Percentiles rank a stretch among this genome's conserved stretches.
phyloP scores from a whole-genome alignment of 2,888 invertebrate species.

The Nephrotoma appendiculata region DNA sequence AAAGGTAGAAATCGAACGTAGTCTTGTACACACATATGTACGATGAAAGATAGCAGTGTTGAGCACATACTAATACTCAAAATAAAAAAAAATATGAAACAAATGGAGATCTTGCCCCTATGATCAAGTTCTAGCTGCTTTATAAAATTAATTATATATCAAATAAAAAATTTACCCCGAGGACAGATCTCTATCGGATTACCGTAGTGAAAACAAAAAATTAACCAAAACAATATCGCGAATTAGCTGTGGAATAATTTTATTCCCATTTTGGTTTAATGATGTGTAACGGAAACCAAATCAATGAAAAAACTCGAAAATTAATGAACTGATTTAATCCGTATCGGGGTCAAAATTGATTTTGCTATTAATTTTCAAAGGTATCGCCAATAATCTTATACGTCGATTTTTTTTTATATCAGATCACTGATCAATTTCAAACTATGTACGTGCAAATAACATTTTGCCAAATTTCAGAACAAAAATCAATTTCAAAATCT shows the following conservation, averaged over 20 bases:
- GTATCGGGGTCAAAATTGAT: background rate
- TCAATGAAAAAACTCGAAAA: background rate
- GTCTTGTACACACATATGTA: background rate
- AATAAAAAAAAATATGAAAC: background rate
- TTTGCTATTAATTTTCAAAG: background rate
- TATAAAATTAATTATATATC: background rate
- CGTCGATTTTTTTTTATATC: background rate
- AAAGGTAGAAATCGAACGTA: background rate
- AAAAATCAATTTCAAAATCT: background rate
- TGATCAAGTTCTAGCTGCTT: background rate
- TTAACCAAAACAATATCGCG: background rate
- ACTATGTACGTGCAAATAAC: background rate
- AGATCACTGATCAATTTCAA: background rate
- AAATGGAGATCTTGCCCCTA: background rate
- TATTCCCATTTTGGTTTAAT: background rate
- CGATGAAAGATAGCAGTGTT: background rate
- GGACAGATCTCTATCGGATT: background rate
- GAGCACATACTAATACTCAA: background rate
- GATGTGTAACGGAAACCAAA: background rate
- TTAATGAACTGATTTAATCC: background rate
- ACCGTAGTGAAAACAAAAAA: background rate
- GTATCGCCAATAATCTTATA: background rate
- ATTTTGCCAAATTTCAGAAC: background rate
- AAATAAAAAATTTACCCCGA: background rate
- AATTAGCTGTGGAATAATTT: background rate